Evolutionary conservation across 2,888 invertebrate species (phyloP).

Genomic region (Euproctis similis): DNA sequence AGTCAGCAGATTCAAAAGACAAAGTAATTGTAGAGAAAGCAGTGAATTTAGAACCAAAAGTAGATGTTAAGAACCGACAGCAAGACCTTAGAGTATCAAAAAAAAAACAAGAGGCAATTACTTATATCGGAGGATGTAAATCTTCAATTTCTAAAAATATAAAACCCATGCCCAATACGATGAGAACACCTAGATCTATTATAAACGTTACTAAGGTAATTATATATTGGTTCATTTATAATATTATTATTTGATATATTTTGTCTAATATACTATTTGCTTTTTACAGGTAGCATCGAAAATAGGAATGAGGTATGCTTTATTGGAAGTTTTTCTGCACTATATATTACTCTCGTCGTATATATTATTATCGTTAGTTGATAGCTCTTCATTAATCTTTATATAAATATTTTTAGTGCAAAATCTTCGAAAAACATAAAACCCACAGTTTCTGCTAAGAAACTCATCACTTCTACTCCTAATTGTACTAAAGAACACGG

Average conservation of each 20-base stretch:
- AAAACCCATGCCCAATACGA: conserved; percentile 10
- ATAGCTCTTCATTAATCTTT: no score
- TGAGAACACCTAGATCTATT: conserved; percentile 11
- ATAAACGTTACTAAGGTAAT: conserved; percentile 30
- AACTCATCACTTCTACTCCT: no score
- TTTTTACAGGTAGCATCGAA: conserved; percentile 43
- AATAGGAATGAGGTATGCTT: conserved; percentile 32
- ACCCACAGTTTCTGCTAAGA: conserved; percentile 23
- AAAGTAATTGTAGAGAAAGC: conserved; percentile 10
- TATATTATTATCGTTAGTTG: neutral
- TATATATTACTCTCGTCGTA: neutral
- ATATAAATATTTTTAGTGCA: conserved; percentile 27
- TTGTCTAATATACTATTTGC: neutral
- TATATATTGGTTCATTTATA: neutral
- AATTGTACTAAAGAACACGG: no score
- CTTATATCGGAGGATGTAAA: neutral
- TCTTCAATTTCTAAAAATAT: conserved; percentile 1
- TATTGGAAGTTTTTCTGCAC: neutral
- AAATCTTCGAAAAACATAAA: conserved; percentile 29
- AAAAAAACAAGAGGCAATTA: conserved; percentile 5
- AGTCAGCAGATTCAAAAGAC: conserved; percentile 21
- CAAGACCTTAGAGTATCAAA: conserved; percentile 5
- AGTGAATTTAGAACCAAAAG: conserved; percentile 9
- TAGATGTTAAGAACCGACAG: conserved; percentile 5
- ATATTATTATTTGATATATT: neutral